Evolutionary conservation across 2,113 vertebrate genomes (phyloP).

Genomic region (Colaptes auratus): DNA sequence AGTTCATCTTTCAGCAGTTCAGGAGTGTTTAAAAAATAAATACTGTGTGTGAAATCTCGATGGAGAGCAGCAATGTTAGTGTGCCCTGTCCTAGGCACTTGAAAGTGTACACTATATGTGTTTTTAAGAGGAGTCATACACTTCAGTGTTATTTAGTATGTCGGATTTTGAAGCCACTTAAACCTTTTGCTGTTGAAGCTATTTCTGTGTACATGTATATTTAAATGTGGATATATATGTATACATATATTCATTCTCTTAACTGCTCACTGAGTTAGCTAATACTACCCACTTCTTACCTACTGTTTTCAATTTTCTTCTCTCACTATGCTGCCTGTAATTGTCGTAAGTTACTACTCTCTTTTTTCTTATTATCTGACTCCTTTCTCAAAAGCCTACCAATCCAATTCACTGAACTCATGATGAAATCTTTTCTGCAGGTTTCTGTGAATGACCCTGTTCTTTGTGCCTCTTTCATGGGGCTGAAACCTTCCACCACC

Average conservation of each 20-base stretch:
- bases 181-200: neutral
- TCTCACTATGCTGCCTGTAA: conserved; percentile 76
- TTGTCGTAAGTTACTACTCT: conserved; percentile 79
- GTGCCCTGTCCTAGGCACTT: neutral
- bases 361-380: conserved; percentile 42
- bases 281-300: conserved; percentile 22
- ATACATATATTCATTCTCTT: no score
- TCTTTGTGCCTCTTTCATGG: conserved; percentile 91
- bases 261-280: neutral
- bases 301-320: conserved; percentile 71
- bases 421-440: conserved; percentile 69
- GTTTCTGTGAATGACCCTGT: conserved; percentile 88
- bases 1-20: neutral
- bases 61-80: neutral
- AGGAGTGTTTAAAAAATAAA: neutral
- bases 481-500: conserved; percentile 90
- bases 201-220: neutral
- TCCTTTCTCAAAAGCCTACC: conserved; percentile 10
- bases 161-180: neutral
- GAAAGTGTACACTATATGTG: neutral
- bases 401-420: neutral
- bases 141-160: neutral
- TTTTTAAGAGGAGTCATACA: neutral
- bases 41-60: neutral
- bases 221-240: no score